Percentiles rank a stretch among this genome's conserved stretches.
These are phyloP conservation scores for Eurystomus glaucurus DNA, from an alignment of 2,797 vertebrate genomes.

Conservation along the genomic window DNA sequence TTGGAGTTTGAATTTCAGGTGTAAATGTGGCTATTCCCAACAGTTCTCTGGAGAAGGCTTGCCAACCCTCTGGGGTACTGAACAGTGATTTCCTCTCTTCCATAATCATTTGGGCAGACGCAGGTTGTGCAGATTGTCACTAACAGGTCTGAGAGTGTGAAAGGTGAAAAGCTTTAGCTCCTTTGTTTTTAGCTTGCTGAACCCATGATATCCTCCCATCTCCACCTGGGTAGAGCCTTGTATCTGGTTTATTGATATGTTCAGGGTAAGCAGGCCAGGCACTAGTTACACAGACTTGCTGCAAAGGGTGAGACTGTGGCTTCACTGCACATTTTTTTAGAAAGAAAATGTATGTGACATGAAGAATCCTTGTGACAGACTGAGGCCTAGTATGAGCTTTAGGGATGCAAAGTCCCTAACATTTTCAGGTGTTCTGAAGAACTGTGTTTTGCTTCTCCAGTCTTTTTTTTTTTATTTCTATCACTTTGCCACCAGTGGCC, in stretches of 20 bases:
- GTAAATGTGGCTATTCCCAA: neutral
- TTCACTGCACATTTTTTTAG: neutral
- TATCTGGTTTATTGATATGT: rapidly evolving
- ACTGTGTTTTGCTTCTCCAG: neutral
- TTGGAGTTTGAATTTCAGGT: neutral
- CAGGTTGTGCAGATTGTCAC: neutral
- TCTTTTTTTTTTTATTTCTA: neutral
- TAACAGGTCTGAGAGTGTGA: neutral
- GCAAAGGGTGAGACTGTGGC: neutral
- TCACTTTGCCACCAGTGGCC: neutral
- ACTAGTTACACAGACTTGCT: neutral
- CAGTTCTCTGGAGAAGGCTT: neutral
- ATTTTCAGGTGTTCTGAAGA: neutral
- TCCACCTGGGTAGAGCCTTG: neutral
- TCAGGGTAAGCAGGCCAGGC: neutral
- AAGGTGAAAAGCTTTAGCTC: neutral
- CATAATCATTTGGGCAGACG: neutral
- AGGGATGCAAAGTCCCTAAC: neutral
- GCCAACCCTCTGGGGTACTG: neutral
- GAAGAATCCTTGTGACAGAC: neutral
- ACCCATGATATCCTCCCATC: neutral
- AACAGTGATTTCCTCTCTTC: neutral
- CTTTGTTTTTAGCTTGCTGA: neutral
- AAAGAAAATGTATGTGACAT: neutral
- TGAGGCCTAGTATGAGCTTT: neutral